phyloP scores from a whole-genome alignment of 1,140 invertebrate species.

The Homarus americanus region DNA sequence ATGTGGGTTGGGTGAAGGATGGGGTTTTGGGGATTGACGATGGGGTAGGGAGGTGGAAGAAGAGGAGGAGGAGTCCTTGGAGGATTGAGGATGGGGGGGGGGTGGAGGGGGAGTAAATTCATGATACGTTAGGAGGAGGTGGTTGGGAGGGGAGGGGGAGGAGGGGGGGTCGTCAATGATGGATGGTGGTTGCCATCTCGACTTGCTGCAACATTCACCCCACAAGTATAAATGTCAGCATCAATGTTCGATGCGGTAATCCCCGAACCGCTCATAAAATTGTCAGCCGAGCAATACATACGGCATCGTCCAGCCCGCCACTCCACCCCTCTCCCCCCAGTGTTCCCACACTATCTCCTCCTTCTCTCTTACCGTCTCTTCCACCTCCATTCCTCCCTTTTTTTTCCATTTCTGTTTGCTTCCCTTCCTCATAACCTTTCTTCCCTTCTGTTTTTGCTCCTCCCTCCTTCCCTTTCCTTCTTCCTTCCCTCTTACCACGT shows the following conservation, averaged over 20 bases:
- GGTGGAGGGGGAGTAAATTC: background rate
- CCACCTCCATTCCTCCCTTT: too few relatives aligned
- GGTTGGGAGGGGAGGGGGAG: background rate
- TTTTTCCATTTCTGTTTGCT: too few relatives aligned
- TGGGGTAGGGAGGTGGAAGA: background rate
- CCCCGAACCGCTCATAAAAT: constrained; percentile 50
- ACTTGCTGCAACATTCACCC: constrained; percentile 56
- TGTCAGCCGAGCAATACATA: constrained; percentile 45
- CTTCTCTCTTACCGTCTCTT: too few relatives aligned
- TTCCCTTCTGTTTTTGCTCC: background rate
- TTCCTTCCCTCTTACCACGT: too few relatives aligned
- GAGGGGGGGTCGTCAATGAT: constrained; percentile 30
- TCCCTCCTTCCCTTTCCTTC: too few relatives aligned
- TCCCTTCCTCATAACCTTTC: too few relatives aligned
- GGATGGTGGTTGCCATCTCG: constrained; percentile 48
- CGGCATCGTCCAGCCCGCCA: background rate
- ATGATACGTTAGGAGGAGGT: background rate
- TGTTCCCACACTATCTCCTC: too few relatives aligned
- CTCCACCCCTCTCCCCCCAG: too few relatives aligned
- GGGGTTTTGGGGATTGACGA: background rate
- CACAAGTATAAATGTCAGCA: constrained; percentile 66
- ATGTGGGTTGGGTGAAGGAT: background rate
- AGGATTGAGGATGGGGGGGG: background rate
- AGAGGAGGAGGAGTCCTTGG: background rate
- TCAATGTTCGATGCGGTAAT: constrained; percentile 64